Evolutionary conservation across 2,888 invertebrate genomes (phyloP), one percentile per base, ranked within the genome.

Genomic region (Rugalucina vietnamica): DNA sequence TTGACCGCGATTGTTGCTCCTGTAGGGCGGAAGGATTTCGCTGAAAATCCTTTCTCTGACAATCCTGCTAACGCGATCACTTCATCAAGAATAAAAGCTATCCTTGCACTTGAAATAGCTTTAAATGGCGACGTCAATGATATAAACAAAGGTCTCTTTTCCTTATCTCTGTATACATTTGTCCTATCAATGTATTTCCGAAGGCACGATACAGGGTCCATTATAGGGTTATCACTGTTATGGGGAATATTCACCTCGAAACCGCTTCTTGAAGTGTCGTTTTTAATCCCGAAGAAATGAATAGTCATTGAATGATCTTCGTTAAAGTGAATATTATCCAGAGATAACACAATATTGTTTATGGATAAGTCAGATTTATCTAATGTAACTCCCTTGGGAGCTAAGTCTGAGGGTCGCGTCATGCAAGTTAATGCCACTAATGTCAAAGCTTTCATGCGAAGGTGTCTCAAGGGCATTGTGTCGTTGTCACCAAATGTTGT

Each of bases 231-330:
- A 14, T 27, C 10, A n/a, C 39, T 49, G 18, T 43, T 50, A 24
- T 24, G 36, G 24, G 75, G 76, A 34, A 76, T 54, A 21, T 32
- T 36, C 18, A 80, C 69, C 54, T 80, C 74, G 39, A 76, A 81
- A 0, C 76, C 72, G 18, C 32, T 34, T 29, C 75, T 27, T 14
- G 24, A 27, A 14, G 72, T 57, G 29, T 72, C 79, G 60, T 80
- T 80, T 29, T 80, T 74, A 49, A 80, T 75, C 49, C 60, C 75
- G 49, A 21, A 60, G 75, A 69, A 69, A 36, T 32, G 71, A n/a
- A 79, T 57, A 8, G 79, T 65, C 39, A 79, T 5, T 34, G 72
- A 79, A 43, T 43, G 8, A 43, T 43, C 24, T 32, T 32, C 71
- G 71, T 12, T 27, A 34, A 5, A 10, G 12, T 21, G 10, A 75